Evolutionary conservation across 2,888 invertebrate species (phyloP).

Genomic region (Lycaena phlaeas): DNA sequence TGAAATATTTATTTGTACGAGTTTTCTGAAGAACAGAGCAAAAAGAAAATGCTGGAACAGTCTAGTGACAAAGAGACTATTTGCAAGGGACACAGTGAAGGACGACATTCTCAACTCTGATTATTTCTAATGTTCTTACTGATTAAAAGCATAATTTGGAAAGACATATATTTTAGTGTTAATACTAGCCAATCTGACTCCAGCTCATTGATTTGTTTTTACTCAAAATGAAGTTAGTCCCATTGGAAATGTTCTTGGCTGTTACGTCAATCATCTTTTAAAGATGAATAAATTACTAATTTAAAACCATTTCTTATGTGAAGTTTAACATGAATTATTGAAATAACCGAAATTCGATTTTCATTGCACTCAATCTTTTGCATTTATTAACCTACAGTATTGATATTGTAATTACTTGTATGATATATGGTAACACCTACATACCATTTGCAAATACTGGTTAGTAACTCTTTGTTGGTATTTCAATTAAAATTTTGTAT

Average conservation of each 20-base stretch:
- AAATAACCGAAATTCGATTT: constrained; percentile 49
- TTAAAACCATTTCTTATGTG: constrained; percentile 46
- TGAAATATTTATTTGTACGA: constrained; percentile 65
- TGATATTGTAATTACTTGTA: constrained; percentile 74
- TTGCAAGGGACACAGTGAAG: constrained; percentile 44
- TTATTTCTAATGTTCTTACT: constrained; percentile 53
- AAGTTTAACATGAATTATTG: constrained; percentile 51
- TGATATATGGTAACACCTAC: constrained; percentile 68
- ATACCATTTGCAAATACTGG: constrained; percentile 68
- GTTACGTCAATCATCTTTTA: constrained; percentile 28
- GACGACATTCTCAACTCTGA: constrained; percentile 37
- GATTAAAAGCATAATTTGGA: constrained; percentile 57
- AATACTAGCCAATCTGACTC: constrained; percentile 69
- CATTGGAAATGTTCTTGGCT: constrained; percentile 50
- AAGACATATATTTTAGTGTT: constrained; percentile 73
- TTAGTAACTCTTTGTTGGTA: constrained; percentile 70
- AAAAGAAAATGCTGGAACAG: constrained; percentile 40
- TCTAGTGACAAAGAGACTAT: constrained; percentile 35
- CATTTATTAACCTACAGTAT: constrained; percentile 74
- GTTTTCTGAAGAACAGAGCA: constrained; percentile 49
- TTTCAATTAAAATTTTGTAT: constrained; percentile 72
- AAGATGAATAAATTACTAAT: constrained; percentile 39
- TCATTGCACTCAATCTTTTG: constrained; percentile 73
- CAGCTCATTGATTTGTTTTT: constrained; percentile 69
- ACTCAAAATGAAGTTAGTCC: constrained; percentile 50